Evolutionary conservation across 2,113 vertebrate species (phyloP), one percentile per base, ranked within the genome.

Genomic region (Chaetodon trifascialis): DNA sequence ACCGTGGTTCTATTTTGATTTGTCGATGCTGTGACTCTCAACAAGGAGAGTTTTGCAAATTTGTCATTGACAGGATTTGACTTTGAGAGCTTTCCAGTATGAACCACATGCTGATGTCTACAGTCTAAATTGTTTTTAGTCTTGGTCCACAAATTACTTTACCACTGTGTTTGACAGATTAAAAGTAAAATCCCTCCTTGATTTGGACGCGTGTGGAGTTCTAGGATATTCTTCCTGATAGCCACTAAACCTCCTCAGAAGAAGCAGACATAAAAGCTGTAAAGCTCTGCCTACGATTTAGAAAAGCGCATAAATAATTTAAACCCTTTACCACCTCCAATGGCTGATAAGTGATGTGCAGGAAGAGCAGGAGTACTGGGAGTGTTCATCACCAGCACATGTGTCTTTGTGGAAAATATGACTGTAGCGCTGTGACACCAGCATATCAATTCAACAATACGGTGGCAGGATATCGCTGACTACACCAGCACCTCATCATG

Each of bases 281-380:
- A 72, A 82, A 68, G 30, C 56, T 72, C 58, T 74, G 70, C 34
- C 23, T 73, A 42, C 1, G 10, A 59, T 59, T 80, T 52, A 7
- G 16, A 68, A 64, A 73, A 21, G 42, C 40, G 23, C n/a, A 73
- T 73, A 25, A 52, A 76, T 73, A 79, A 76, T 77, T 79, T 7
- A 67, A 68, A 67, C 25, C 51, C 30, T 81, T 82, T 42, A 76
- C 47, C 72, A 56, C 63, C 51, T 82, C 30, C 23, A 46, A 2
- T 47, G 42, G 67, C 58, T 80, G 69, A 54, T 63, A 17, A 71
- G 44, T 71, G 38, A 79, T 73, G 30, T 86, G 65, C 49, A 72
- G 23, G 19, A 21, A 77, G 51, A 0, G 12, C 36, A 44, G 47
- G 16, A 42, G 19, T 47, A 23, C 51, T 11, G 16, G 54, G 34